Evolutionary conservation across 2,888 invertebrate genomes (phyloP).

Genomic region (Phalera bucephala): DNA sequence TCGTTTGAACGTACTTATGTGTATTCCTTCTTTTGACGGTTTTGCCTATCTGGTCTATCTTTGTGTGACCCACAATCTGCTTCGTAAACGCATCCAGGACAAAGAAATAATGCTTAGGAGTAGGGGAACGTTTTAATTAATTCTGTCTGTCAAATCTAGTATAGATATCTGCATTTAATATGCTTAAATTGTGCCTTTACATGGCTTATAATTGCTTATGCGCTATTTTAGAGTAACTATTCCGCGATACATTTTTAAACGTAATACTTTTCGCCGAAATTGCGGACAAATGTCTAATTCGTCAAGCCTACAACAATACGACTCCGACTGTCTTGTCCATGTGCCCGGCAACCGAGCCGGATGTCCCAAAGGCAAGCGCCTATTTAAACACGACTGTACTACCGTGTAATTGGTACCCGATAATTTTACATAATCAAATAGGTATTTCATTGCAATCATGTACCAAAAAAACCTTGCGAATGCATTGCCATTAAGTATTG

Average conservation of each 20-base stretch:
- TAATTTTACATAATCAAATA: slow-evolving; percentile 17
- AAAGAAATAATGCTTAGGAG: too few relatives aligned
- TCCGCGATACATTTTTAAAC: not conserved
- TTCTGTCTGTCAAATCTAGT: too few relatives aligned
- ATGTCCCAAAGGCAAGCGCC: slow-evolving; percentile 11
- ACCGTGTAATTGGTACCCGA: slow-evolving; percentile 13
- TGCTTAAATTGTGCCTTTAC: not conserved
- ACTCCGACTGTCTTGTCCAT: slow-evolving; percentile 8
- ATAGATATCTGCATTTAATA: too few relatives aligned
- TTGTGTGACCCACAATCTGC: too few relatives aligned
- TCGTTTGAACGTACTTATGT: too few relatives aligned
- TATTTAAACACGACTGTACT: slow-evolving; percentile 12
- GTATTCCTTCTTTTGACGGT: too few relatives aligned
- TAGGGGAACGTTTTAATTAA: too few relatives aligned
- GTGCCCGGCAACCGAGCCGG: slow-evolving; percentile 5
- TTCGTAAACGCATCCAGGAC: too few relatives aligned
- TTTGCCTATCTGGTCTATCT: too few relatives aligned
- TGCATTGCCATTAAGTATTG: slow-evolving; percentile 41
- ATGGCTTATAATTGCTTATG: not conserved
- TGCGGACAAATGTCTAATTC: not conserved
- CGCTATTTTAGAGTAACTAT: too few relatives aligned
- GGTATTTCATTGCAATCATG: slow-evolving; percentile 16
- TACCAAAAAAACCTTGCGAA: slow-evolving; percentile 37
- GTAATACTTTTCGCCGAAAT: not conserved
- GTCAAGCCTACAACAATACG: slow-evolving; percentile 2